A percentile compares a stretch with the other conserved stretches of the same genome.
These are phyloP conservation scores for Drosophila histrio DNA, from an alignment of 2,888 invertebrate species.

Conservation along the genomic window DNA sequence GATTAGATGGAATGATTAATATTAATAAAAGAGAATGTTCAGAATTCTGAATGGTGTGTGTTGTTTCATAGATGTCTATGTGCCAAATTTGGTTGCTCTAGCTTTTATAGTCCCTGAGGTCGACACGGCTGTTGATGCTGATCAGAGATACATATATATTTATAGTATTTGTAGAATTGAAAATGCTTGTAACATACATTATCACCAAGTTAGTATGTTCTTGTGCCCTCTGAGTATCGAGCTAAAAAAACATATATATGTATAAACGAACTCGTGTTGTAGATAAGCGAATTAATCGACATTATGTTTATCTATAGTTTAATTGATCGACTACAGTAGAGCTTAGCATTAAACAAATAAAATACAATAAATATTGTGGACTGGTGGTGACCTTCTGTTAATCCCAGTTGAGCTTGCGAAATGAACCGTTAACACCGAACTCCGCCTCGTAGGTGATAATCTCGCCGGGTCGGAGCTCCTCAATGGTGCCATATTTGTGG, in stretches of 20 bases:
- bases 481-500: constrained; percentile 70
- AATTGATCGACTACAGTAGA: constrained; percentile 63
- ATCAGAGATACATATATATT: too few relatives aligned
- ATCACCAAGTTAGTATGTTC: neutral
- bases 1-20: too few relatives aligned
- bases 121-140: too few relatives aligned
- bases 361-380: neutral
- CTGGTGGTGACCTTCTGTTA: constrained; percentile 29
- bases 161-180: too few relatives aligned
- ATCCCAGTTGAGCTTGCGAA: constrained; percentile 73
- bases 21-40: too few relatives aligned
- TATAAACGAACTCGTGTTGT: neutral
- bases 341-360: constrained; percentile 25
- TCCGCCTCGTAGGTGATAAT: constrained; percentile 73
- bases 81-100: too few relatives aligned
- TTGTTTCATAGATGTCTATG: too few relatives aligned
- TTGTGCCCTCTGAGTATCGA: neutral
- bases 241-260: neutral
- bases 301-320: constrained; percentile 59
- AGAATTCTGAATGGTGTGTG: too few relatives aligned
- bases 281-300: constrained; percentile 55
- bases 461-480: constrained; percentile 70
- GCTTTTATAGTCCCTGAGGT: too few relatives aligned
- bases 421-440: constrained; percentile 75
- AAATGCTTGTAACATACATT: neutral